Base-by-base conservation (phyloP, 2,113 vertebrate genomes). In the Leuciscus idus region DNA sequence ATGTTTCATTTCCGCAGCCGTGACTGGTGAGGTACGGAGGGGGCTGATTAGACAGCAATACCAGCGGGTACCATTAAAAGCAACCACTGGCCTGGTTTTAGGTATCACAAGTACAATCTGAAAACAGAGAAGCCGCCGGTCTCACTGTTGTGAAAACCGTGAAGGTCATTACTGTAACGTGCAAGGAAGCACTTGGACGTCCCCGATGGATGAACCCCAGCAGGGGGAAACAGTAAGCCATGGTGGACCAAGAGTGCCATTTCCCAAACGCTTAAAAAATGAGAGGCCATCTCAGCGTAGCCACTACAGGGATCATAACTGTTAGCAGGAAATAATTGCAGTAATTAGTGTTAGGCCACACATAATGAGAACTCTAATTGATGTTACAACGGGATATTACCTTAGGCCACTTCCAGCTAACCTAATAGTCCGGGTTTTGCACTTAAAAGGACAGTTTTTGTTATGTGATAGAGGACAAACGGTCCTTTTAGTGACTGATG, bases 1-100 rank as follows among this genome's bases (percentile, higher is more conserved):
- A 93, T 93, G 87, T 87, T 87, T 88, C 59, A 86, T 90, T 83
- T 78, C 86, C 68, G 55, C 77, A 87, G 86, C 86, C 85, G 75
- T 84, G 80, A 89, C 88, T 87, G 88, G 85, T 81, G 76, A 11
- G 86, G 66, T 76, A 61, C 17, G 87, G 83, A 61, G 59, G 64
- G 86, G 70, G 68, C 30, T 28, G 83, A 86, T 52, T 88, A 91
- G 90, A 88, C 50, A 90, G 90, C 68, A 84, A 81, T 84, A 86
- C 83, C 77, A 43, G 66, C 85, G 77, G 55, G 62, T 59, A 85
- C 77, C 55, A 80, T 84, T 87, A 84, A 84, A 83, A 36, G 10
- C 55, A 39, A 86, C 43, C 52, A 50, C 43, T 70, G 70, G 85
- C 81, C 43, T 85, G 52, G 23, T 72, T 82, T 82, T 68, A 36